Conservation (phyloP, 2,888 invertebrate species). For the Cylindroiulus punctatus region DNA sequence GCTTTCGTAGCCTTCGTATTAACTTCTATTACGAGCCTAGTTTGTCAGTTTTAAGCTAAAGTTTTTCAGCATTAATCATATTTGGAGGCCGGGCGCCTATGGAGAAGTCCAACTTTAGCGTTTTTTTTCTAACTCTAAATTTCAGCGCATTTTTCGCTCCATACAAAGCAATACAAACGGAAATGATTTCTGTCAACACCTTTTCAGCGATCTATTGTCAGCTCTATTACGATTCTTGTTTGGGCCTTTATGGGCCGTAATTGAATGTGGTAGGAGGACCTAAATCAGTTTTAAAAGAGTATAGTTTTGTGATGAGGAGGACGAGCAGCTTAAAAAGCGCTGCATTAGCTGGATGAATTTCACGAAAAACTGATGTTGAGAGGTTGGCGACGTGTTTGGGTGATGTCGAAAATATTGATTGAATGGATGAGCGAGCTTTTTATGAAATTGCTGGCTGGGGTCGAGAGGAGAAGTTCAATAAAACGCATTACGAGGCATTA, state of each 20-base stretch:
- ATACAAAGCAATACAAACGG: neutral
- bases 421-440: slow-evolving; percentile 23
- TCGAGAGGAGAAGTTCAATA: slow-evolving; percentile 34
- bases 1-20: neutral
- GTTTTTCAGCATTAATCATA: slow-evolving; percentile 11
- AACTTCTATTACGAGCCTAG: no score
- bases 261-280: slow-evolving; percentile 7
- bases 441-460: slow-evolving; percentile 16
- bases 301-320: neutral
- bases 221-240: neutral
- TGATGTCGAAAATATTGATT: slow-evolving; percentile 22
- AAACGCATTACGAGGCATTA: slow-evolving; percentile 28
- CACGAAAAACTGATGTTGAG: neutral
- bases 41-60: neutral
- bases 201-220: neutral
- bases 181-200: slow-evolving; percentile 5
- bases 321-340: neutral
- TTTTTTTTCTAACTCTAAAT: no score
- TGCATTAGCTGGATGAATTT: neutral
- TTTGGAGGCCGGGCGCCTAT: no score
- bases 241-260: neutral
- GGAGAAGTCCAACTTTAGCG: no score
- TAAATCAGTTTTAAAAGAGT: neutral
- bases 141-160: neutral
- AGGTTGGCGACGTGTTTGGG: neutral